Conservation (phyloP, 1,140 invertebrate genomes). For the Potamilus streckersoni region DNA sequence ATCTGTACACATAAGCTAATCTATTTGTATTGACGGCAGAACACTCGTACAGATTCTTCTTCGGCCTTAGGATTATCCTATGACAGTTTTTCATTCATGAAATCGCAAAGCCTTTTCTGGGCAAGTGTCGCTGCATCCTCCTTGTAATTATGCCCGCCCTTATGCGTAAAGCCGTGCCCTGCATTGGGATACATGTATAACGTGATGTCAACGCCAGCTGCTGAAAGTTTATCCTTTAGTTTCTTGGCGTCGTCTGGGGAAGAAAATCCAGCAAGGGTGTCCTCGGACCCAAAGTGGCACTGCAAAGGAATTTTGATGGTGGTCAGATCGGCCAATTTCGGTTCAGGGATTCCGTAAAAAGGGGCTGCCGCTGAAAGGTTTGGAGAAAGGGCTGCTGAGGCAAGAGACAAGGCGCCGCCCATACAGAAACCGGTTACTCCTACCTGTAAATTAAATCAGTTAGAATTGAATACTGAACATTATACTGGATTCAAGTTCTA, state of each 20-base stretch:
- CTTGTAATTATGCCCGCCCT: conserved; percentile 17
- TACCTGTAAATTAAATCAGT: conserved; percentile 32
- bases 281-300: conserved; percentile 55
- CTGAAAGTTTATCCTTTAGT: conserved; percentile 5
- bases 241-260: conserved; percentile 10
- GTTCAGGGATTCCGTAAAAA: conserved; percentile 56
- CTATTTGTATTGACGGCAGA: too few species aligned
- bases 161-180: conserved; percentile 20
- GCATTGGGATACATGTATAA: conserved; percentile 9
- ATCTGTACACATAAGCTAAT: too few species aligned
- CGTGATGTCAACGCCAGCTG: conserved; percentile 6
- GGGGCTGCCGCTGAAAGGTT: conserved; percentile 53
- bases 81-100: conserved; percentile 17
- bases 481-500: neutral
- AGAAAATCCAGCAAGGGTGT: conserved; percentile 24
- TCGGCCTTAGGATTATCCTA: neutral
- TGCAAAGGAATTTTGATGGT: conserved; percentile 54
- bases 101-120: neutral
- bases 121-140: conserved; percentile 5
- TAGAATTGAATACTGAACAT: neutral
- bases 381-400: conserved; percentile 44
- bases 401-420: conserved; percentile 57
- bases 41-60: too few species aligned
- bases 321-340: conserved; percentile 45
- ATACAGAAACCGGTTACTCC: conserved; percentile 62